phyloP scores from a whole-genome alignment of 2,888 invertebrate species.

The Macrosoma leucophasiata region DNA sequence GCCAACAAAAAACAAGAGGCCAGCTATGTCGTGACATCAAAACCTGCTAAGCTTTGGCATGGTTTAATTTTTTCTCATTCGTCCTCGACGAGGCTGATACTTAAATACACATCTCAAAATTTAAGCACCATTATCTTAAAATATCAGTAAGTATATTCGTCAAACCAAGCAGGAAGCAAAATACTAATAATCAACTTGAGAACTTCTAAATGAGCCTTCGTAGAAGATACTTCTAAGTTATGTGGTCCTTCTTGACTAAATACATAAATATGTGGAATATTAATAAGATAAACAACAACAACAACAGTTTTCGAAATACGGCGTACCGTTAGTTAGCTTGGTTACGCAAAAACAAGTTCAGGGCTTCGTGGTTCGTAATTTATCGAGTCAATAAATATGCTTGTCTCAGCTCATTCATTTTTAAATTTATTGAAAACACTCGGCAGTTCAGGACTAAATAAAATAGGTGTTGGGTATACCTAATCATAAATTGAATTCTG shows the following conservation, averaged over 20 bases:
- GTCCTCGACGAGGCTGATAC: conserved; percentile 19
- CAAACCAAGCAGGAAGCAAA: too few species aligned
- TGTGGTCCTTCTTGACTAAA: too few species aligned
- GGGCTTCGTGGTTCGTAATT: conserved; percentile 9
- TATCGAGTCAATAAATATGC: too few species aligned
- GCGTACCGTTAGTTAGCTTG: conserved; percentile 10
- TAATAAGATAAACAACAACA: background rate
- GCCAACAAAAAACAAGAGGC: conserved; percentile 24
- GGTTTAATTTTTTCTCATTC: conserved; percentile 26
- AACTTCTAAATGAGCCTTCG: too few species aligned
- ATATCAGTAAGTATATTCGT: background rate
- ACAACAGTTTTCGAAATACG: background rate
- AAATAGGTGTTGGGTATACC: too few species aligned
- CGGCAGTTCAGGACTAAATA: too few species aligned
- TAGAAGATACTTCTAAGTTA: too few species aligned
- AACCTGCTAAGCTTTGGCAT: conserved; percentile 27
- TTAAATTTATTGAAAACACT: conserved; percentile 3
- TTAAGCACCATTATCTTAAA: conserved; percentile 1
- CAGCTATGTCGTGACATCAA: conserved; percentile 27
- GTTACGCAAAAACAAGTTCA: conserved; percentile 13
- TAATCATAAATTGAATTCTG: too few species aligned
- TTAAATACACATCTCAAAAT: conserved; percentile 9
- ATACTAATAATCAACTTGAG: too few species aligned
- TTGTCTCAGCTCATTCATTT: too few species aligned
- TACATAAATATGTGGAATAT: background rate